Evolutionary conservation across 2,113 vertebrate species (phyloP).

Genomic region (Hippocampus zosterae): DNA sequence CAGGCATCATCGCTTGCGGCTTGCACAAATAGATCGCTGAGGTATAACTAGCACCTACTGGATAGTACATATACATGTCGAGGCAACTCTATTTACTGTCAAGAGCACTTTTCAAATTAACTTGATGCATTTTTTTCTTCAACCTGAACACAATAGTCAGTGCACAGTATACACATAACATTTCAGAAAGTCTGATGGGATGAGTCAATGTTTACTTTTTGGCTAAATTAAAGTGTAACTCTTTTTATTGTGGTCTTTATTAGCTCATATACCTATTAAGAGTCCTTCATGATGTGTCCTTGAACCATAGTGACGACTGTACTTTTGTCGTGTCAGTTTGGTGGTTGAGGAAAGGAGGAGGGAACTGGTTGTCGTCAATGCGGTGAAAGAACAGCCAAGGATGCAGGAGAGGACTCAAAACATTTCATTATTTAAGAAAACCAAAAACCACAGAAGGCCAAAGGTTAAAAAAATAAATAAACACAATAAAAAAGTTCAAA

Average conservation of each 20-base stretch:
- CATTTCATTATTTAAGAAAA: too few relatives aligned
- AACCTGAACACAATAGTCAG: not conserved
- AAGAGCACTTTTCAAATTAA: not conserved
- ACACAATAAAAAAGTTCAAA: not conserved
- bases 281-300: too few relatives aligned
- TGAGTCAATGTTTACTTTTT: too few relatives aligned
- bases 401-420: too few relatives aligned
- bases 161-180: not conserved
- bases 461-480: not conserved
- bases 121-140: too few relatives aligned
- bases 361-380: not conserved
- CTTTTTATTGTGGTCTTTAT: too few relatives aligned
- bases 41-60: conserved; percentile 22
- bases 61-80: not conserved
- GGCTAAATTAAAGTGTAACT: too few relatives aligned
- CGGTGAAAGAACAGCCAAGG: not conserved
- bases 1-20: conserved; percentile 21
- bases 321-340: not conserved
- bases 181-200: too few relatives aligned
- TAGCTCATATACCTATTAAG: too few relatives aligned
- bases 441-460: too few relatives aligned
- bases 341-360: not conserved
- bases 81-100: not conserved
- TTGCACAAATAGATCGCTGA: conserved; percentile 38
- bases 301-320: too few relatives aligned